These are phyloP conservation scores for Podocnemis expansa DNA, from an alignment of 2,113 vertebrate genomes.

Conservation along the genomic window DNA sequence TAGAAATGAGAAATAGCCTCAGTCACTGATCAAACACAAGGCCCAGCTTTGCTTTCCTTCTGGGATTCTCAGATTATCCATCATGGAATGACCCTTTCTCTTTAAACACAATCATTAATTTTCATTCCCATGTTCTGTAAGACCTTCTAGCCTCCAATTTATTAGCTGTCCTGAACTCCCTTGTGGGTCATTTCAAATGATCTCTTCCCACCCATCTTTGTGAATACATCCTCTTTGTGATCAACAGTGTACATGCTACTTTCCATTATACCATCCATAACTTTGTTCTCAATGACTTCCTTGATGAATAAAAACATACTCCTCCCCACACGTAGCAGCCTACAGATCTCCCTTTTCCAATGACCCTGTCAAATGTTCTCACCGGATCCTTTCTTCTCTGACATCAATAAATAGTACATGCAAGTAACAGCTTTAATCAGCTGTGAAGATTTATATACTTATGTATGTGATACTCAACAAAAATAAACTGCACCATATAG, in stretches of 20 bases:
- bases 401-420: background rate
- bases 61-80: background rate
- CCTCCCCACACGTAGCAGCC: background rate
- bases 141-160: background rate
- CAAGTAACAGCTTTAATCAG: background rate
- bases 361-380: background rate
- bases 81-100: background rate
- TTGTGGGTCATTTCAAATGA: background rate
- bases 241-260: background rate
- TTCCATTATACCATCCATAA: background rate
- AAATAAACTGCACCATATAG: background rate
- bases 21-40: background rate
- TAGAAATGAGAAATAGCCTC: fast-evolving
- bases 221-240: background rate
- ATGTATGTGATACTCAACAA: slow-evolving; percentile 3
- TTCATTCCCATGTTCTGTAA: background rate
- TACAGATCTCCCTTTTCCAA: background rate
- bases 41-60: background rate
- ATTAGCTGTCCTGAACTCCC: background rate
- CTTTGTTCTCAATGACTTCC: background rate
- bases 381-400: background rate
- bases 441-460: background rate
- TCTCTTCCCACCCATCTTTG: background rate
- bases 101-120: background rate
- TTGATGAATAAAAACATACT: background rate